phyloP scores from a whole-genome alignment of 2,113 vertebrate species.

The Oreochromis tanganicae region DNA sequence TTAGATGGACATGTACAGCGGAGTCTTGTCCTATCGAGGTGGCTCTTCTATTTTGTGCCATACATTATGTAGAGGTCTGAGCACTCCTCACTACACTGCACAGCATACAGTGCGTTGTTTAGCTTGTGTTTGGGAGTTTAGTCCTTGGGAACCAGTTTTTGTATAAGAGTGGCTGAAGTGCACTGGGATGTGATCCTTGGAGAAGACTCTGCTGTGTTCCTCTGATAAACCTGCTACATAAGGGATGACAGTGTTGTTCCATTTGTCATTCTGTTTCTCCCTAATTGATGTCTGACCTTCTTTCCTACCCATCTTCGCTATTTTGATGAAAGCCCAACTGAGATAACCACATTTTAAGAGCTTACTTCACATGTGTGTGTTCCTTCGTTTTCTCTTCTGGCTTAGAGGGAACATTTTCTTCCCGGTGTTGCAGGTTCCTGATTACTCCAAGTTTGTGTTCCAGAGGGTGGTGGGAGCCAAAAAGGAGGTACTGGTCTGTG shows the following conservation, averaged over 20 bases:
- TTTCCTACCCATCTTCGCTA: neutral
- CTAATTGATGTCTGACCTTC: neutral
- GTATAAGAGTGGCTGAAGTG: neutral
- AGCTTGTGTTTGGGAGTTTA: neutral
- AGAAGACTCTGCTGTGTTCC: neutral
- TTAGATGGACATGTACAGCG: neutral
- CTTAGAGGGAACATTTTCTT: neutral
- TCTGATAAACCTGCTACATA: neutral
- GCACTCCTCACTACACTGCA: neutral
- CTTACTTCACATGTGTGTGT: neutral
- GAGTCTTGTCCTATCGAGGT: neutral
- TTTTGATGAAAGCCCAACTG: neutral
- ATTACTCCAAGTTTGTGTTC: neutral
- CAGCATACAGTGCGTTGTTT: neutral
- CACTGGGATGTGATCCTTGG: neutral
- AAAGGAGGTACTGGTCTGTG: neutral
- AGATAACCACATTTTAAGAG: neutral
- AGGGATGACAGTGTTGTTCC: neutral
- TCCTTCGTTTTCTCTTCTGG: accelerated
- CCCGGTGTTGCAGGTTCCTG: neutral
- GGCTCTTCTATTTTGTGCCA: neutral
- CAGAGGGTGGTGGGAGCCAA: neutral
- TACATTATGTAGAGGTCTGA: neutral
- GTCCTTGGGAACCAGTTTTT: neutral
- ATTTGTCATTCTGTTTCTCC: neutral